Evolutionary conservation across 1,140 invertebrate species (phyloP), one percentile per base, ranked within the genome.

Genomic region (Stegodyphus mimosarum): DNA sequence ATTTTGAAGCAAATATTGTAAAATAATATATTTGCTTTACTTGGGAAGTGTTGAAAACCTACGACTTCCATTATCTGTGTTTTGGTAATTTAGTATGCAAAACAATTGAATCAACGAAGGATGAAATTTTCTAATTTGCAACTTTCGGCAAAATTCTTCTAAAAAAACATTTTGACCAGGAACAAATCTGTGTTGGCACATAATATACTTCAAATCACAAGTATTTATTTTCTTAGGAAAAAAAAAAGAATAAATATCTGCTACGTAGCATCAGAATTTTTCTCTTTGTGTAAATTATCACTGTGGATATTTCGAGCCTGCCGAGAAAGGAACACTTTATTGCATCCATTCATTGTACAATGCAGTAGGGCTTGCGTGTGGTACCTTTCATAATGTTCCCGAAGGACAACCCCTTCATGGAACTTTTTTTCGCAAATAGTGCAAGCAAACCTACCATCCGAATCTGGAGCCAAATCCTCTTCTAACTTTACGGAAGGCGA

Each of bases 361-460:
- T 79, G 69, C 6, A 79, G 49, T 4, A 88, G 72, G 75, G 90
- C 88, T 64, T 89, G 88, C 13, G 89, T 89, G 89, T 96, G 95
- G 60, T 92, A 89, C 64, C 91, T 92, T 88, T 94, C 93, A 90
- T 92, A 93, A 91, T 95, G 94, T 87, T 93, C 92, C 88, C 94
- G 94, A 73, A 95, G 90, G 17, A 92, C 91, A 5, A 91, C 88
- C 18, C 92, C 90, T 87, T 94, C 93, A 66, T 91, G 91, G 88
- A 94, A 93, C 73, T 91, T 90, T 79, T 92, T 92, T 87, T 92
- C 91, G 88, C 94, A 95, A 84, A 94, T 92, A 75, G 93, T 91
- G 89, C 94, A 95, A 72, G 92, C 92, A 83, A 94, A 92, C 33
- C 79, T 18, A 7, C 86, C 86, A 0, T 84, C 81, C 0, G 17